These are phyloP conservation scores for Anabas testudineus DNA, from an alignment of 2,797 vertebrate genomes.

Conservation along the genomic window DNA sequence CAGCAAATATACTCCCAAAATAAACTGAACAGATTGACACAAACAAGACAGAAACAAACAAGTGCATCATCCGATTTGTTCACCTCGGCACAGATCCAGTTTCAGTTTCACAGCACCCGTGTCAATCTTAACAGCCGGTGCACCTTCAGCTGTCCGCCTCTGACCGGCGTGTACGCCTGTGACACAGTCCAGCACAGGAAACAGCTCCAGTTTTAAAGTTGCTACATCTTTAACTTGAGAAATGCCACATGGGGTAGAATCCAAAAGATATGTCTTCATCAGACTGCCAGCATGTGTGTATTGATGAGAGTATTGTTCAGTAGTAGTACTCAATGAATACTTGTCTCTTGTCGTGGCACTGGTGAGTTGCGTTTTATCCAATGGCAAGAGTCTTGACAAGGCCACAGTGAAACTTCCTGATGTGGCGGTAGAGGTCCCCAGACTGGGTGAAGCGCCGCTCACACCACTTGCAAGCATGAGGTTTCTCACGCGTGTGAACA, in stretches of 20 bases:
- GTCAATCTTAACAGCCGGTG: constrained; percentile 53
- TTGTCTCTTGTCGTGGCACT: constrained; percentile 61
- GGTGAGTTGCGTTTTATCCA: constrained; percentile 75
- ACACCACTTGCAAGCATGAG: constrained; percentile 98
- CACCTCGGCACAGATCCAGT: constrained; percentile 64
- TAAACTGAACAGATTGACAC: constrained; percentile 63
- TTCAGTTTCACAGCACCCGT: constrained; percentile 59
- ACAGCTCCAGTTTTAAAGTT: constrained; percentile 62
- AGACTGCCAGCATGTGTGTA: constrained; percentile 57
- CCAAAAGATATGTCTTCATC: constrained; percentile 64
- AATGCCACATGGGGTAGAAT: constrained; percentile 72
- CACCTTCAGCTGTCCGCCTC: constrained; percentile 38
- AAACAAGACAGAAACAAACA: constrained; percentile 71
- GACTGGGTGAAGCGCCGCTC: constrained; percentile 98
- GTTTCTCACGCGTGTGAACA: constrained; percentile 97
- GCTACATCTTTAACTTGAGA: constrained; percentile 72
- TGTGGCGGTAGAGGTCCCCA: constrained; percentile 97
- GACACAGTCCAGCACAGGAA: constrained; percentile 55
- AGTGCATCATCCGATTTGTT: constrained; percentile 80
- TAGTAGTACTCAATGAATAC: constrained; percentile 64
- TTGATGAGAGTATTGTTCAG: constrained; percentile 64
- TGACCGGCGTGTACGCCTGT: constrained; percentile 27
- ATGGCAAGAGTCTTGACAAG: constrained; percentile 92
- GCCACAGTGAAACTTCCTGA: constrained; percentile 99
- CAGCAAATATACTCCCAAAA: constrained; percentile 46